phyloP scores from a whole-genome alignment of 2,113 vertebrate species.

The Apistogramma diplotaenia region DNA sequence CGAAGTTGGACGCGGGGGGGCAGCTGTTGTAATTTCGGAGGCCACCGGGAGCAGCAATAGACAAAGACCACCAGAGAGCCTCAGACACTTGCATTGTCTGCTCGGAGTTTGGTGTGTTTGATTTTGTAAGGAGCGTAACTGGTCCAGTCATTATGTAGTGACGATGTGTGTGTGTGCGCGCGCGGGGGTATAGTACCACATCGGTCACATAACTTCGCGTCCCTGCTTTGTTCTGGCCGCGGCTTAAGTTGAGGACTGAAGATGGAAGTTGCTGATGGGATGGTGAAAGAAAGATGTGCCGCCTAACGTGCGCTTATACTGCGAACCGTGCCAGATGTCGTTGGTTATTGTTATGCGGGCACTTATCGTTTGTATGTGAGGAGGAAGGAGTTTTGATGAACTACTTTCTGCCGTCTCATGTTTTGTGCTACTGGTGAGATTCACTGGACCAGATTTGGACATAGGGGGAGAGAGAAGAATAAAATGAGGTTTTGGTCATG shows the following conservation, averaged over 20 bases:
- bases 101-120: slow-evolving; percentile 18
- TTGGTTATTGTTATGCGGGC: not conserved
- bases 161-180: too few species aligned
- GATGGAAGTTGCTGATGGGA: slow-evolving; percentile 11
- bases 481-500: not conserved
- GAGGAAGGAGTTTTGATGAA: not conserved
- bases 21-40: slow-evolving; percentile 38
- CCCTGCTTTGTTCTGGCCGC: slow-evolving; percentile 29
- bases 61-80: slow-evolving; percentile 68
- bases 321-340: not conserved
- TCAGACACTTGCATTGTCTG: slow-evolving; percentile 53
- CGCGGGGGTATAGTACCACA: not conserved
- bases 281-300: not conserved
- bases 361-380: not conserved
- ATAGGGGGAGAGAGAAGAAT: not conserved
- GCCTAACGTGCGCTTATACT: not conserved
- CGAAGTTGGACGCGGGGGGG: slow-evolving; percentile 8
- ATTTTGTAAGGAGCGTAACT: not conserved
- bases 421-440: slow-evolving; percentile 20
- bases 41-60: slow-evolving; percentile 25
- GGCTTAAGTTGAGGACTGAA: slow-evolving; percentile 3
- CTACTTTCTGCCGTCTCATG: slow-evolving; percentile 21
- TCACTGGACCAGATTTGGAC: not conserved
- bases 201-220: rapidly evolving
- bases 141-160: not conserved